Evolutionary conservation across 2,888 invertebrate genomes (phyloP).

Genomic region (Tetheella fluctuosa): DNA sequence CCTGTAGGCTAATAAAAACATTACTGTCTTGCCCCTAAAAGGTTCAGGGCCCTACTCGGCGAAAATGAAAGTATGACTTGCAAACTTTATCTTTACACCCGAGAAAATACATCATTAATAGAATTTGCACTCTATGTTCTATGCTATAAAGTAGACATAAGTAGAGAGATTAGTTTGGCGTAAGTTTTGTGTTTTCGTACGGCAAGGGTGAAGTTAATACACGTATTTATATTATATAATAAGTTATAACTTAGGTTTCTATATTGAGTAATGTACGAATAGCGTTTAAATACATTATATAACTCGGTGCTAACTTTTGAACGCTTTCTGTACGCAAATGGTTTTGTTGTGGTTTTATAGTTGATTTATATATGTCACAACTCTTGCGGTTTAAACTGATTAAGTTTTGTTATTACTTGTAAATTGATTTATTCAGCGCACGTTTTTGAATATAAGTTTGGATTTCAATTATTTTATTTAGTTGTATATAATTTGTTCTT

Average conservation of each 20-base stretch:
- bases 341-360: background rate
- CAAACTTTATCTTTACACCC: constrained; percentile 26
- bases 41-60: constrained; percentile 33
- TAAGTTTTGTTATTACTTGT: background rate
- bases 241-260: constrained; percentile 6
- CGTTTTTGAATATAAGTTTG: background rate
- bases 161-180: background rate
- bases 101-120: background rate
- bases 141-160: background rate
- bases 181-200: background rate
- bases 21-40: constrained; percentile 35
- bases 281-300: background rate
- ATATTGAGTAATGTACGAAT: constrained; percentile 3
- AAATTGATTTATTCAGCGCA: background rate
- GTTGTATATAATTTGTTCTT: background rate
- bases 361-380: background rate
- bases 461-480: no score
- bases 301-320: background rate
- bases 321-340: background rate
- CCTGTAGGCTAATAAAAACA: constrained; percentile 34
- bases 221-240: constrained; percentile 5
- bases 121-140: background rate
- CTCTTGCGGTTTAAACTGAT: background rate
- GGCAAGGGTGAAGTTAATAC: background rate
- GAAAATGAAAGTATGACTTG: constrained; percentile 22